Base-by-base conservation (phyloP, 2,888 invertebrate genomes). In the Campopleginae sp. region DNA sequence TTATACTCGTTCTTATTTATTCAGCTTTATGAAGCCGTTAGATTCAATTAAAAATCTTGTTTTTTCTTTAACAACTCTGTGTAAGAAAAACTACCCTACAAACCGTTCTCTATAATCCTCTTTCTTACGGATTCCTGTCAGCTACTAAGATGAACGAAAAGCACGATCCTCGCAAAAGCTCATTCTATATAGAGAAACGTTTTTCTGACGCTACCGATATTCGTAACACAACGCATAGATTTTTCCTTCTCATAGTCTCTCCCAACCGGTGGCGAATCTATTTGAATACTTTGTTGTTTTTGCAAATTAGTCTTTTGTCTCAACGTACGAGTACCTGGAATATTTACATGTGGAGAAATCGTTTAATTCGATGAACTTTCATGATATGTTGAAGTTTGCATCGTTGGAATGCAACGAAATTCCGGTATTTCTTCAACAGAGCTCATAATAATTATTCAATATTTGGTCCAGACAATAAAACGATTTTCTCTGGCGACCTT, bases 51-150 rank as follows among this genome's bases (percentile, higher is more conserved):
- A 68, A 72, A 70, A 54, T 65, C 46, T n/a, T 27, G 48, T 44
- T 10, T 33, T 38, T 58, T 38, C 31, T 44, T n/a, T 42, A n/a
- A 44, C 31, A 63, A 42, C 42, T 54, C 51, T 31, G 63, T 65
- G 12, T 54, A 44, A 58, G 76, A 23, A 65, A 80, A 77, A 80
- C 38, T 63, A 38, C 58, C 48, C 71, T 46, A 27, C 66, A 38
- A 66, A 76, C 65, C 71, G 76, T 46, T 80, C 76, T 84, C 76
- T 77, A 80, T 84, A 80, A 84, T 84, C 71, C 74, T 27, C 76
- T 76, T 76, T 76, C 68, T 42, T 46, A 48, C 27, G 81, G 76
- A 84, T 80, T 84, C 58, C 71, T 76, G 76, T 77, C 80, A 72
- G 65, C 46, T 51, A 51, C 14, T 27, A 12, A 70, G 17, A 33